Evolutionary conservation across 2,888 invertebrate genomes (phyloP).

Genomic region (Teleogryllus oceanicus): DNA sequence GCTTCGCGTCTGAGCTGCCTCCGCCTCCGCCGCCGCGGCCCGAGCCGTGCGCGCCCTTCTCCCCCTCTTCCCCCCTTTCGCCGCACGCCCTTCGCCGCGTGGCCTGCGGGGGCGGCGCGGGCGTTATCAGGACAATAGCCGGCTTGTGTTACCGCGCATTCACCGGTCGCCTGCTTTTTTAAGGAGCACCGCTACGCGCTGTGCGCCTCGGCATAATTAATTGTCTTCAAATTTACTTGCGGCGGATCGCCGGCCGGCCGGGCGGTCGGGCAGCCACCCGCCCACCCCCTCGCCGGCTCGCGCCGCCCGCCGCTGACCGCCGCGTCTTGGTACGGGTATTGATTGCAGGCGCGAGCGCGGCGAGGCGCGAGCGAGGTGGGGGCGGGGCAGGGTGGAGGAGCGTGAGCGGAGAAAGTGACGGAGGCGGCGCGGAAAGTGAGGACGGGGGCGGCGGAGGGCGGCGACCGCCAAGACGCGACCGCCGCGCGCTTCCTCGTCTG

Average conservation of each 20-base stretch:
- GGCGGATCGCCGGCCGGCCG: neutral
- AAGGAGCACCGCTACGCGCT: neutral
- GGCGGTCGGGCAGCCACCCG: no score
- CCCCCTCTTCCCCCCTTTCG: neutral
- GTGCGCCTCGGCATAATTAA: no score
- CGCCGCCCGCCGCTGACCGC: neutral
- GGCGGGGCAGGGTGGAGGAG: neutral
- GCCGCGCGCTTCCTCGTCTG: neutral
- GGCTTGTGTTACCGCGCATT: neutral
- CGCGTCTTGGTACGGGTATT: neutral
- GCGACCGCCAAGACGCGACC: neutral
- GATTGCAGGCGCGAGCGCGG: constrained; percentile 4
- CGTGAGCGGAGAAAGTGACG: neutral
- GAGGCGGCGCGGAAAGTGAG: neutral
- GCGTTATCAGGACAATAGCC: constrained; percentile 6
- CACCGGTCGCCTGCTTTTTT: constrained; percentile 3
- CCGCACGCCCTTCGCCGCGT: neutral
- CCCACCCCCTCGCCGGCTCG: no score
- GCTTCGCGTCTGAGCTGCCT: constrained; percentile 1
- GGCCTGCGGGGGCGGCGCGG: neutral
- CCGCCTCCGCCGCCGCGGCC: neutral
- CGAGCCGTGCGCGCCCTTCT: neutral
- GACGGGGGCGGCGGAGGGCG: neutral
- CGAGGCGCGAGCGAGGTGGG: neutral
- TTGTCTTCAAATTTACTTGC: neutral